phyloP scores from a whole-genome alignment of 1,140 invertebrate genomes.

The Copidosoma floridanum region DNA sequence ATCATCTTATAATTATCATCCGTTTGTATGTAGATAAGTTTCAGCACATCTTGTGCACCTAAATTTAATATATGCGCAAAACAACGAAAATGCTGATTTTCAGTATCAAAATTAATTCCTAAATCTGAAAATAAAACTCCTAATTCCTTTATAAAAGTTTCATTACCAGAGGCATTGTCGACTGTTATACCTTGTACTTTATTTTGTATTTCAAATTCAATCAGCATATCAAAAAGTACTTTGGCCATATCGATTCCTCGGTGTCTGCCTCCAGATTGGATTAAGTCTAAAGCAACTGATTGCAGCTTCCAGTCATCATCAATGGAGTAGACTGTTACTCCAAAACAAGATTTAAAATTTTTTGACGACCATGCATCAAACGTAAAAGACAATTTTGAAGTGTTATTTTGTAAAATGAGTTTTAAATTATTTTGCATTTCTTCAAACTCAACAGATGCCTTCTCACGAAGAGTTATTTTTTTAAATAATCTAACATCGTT shows the following conservation, averaged over 20 bases:
- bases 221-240: slow-evolving; percentile 37
- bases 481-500: slow-evolving; percentile 32
- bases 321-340: slow-evolving; percentile 28
- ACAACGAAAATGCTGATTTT: background rate
- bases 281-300: slow-evolving; percentile 43
- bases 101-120: background rate
- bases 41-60: background rate
- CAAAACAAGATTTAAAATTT: background rate
- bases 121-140: background rate
- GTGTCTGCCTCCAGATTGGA: slow-evolving; percentile 39
- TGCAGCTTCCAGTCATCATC: slow-evolving; percentile 41
- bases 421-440: slow-evolving; percentile 27
- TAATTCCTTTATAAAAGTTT: slow-evolving; percentile 24
- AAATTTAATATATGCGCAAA: background rate
- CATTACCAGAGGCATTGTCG: slow-evolving; percentile 32
- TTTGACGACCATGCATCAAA: slow-evolving; percentile 44
- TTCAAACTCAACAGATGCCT: background rate
- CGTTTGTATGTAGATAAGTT: background rate
- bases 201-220: slow-evolving; percentile 36
- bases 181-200: slow-evolving; percentile 36
- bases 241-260: slow-evolving; percentile 43
- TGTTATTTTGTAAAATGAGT: slow-evolving; percentile 34
- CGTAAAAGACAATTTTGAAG: slow-evolving; percentile 45
- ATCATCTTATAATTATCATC: background rate
- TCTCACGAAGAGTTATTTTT: background rate